phyloP scores from a whole-genome alignment of 92 coral and sea anemone species.

The Nematostella vectensis region DNA sequence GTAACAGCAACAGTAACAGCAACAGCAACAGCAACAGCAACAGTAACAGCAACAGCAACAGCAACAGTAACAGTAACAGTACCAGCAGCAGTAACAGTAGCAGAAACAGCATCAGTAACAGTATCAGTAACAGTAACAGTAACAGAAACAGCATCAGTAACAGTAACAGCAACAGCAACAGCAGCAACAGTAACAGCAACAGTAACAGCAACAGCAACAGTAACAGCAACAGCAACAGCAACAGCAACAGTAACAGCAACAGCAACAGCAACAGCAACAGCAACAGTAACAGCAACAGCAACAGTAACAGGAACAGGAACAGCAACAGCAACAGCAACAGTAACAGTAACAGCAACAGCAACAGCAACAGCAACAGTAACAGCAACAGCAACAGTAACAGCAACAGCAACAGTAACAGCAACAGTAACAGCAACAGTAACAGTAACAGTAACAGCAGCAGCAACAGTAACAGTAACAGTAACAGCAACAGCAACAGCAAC shows the following conservation, averaged over 20 bases:
- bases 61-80: slow-evolving; percentile 1
- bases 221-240: not conserved
- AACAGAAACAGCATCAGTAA: not conserved
- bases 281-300: not conserved
- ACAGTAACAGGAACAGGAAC: not conserved
- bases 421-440: not conserved
- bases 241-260: not conserved
- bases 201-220: not conserved
- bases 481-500: not conserved
- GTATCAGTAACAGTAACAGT: not conserved
- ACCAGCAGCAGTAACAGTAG: slow-evolving; percentile 3
- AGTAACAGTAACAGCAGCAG: not conserved
- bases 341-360: slow-evolving; percentile 1
- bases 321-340: not conserved
- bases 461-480: not conserved
- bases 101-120: not conserved
- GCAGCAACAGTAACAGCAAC: not conserved
- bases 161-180: not conserved
- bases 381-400: slow-evolving; percentile 1
- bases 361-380: not conserved
- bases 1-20: slow-evolving; percentile 8
- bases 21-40: slow-evolving; percentile 4
- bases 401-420: not conserved
- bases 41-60: slow-evolving; percentile 2
- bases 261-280: not conserved